Percentiles rank a stretch among this genome's conserved stretches.
Evolutionary conservation across 1,140 invertebrate species (phyloP).

Genomic region (Ctenoplectra terminalis): DNA sequence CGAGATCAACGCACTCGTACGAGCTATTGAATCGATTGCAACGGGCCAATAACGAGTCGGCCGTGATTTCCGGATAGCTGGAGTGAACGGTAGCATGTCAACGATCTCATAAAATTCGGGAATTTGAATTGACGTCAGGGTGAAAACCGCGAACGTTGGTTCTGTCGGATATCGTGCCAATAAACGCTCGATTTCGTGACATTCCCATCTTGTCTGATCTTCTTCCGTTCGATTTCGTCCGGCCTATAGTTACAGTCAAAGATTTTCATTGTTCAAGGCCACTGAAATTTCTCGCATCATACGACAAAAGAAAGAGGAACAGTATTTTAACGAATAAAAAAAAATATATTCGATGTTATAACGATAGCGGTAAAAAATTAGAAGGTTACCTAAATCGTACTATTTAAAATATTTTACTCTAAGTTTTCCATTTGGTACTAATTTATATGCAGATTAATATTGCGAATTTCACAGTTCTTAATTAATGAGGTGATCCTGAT

Average conservation of each 20-base stretch:
- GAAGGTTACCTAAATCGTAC: too few species aligned
- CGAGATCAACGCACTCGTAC: background rate
- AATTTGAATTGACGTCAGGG: slow-evolving; percentile 56
- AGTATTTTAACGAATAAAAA: too few species aligned
- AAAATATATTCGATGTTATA: too few species aligned
- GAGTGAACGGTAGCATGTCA: slow-evolving; percentile 11
- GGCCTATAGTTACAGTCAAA: background rate
- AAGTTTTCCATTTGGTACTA: too few species aligned
- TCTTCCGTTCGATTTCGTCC: background rate
- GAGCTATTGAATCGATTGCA: background rate
- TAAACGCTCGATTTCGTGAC: slow-evolving; percentile 38
- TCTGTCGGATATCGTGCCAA: slow-evolving; percentile 42
- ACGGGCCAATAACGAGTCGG: slow-evolving; percentile 31
- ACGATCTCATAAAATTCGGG: slow-evolving; percentile 57
- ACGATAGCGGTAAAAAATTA: too few species aligned
- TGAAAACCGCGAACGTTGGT: slow-evolving; percentile 13
- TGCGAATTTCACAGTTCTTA: too few species aligned
- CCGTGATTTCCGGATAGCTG: slow-evolving; percentile 27
- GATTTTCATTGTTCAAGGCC: background rate
- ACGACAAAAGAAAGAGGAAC: too few species aligned
- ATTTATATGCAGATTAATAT: too few species aligned
- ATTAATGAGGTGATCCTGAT: background rate
- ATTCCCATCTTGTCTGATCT: background rate
- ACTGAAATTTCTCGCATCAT: background rate
- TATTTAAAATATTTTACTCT: too few species aligned